phyloP scores from a whole-genome alignment of 2,888 invertebrate species.

The Pantelozetes paolii region DNA sequence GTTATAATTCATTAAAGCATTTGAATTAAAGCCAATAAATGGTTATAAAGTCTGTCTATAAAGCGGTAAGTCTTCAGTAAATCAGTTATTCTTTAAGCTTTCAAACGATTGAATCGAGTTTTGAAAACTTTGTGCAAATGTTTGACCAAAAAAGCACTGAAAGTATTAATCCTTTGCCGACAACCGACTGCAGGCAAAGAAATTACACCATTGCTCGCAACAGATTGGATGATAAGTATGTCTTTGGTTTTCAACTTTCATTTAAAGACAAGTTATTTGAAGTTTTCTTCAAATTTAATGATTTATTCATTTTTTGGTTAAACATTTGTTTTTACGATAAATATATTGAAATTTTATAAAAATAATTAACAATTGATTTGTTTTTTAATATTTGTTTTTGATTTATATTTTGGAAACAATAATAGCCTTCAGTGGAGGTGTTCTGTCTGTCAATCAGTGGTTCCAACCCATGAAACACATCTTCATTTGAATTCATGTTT shows the following conservation, averaged over 20 bases:
- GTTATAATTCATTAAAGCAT: neutral
- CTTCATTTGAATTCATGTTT: conserved; percentile 28
- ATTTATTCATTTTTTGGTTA: too few relatives aligned
- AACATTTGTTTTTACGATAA: too few relatives aligned
- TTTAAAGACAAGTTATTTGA: too few relatives aligned
- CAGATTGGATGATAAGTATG: neutral
- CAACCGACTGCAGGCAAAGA: neutral
- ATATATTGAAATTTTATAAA: too few relatives aligned
- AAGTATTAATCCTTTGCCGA: neutral
- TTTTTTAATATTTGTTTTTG: too few relatives aligned
- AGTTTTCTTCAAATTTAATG: too few relatives aligned
- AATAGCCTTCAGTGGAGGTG: conserved; percentile 35
- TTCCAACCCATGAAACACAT: conserved; percentile 35
- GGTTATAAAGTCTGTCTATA: neutral
- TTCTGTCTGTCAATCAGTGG: conserved; percentile 15
- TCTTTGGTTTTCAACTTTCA: too few relatives aligned
- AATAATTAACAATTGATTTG: too few relatives aligned
- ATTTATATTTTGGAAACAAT: too few relatives aligned
- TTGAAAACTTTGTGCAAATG: neutral
- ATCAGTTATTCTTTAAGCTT: neutral
- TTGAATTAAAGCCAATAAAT: neutral
- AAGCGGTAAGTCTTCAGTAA: neutral
- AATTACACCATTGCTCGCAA: neutral
- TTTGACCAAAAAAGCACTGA: too few relatives aligned
- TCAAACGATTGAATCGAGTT: neutral